phyloP scores from a whole-genome alignment of 2,888 invertebrate genomes.

The Pedicia rivosa region DNA sequence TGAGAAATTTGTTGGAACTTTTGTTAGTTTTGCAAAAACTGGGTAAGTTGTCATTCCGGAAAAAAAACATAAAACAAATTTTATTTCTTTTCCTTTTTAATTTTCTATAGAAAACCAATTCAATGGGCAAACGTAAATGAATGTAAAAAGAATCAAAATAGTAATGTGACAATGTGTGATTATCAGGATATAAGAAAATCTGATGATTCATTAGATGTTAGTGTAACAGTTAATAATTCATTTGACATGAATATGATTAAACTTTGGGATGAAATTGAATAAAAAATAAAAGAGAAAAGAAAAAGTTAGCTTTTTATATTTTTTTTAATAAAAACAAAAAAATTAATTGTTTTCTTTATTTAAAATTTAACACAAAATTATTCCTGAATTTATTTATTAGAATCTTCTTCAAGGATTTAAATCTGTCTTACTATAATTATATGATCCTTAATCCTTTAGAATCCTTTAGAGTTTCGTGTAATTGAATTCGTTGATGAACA shows the following conservation, averaged over 20 bases:
- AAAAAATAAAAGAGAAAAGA: too few species aligned
- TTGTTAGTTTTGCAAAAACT: constrained; percentile 33
- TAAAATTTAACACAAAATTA: too few species aligned
- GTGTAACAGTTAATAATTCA: not conserved
- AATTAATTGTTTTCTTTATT: too few species aligned
- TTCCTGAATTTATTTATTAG: too few species aligned
- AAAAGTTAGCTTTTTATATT: too few species aligned
- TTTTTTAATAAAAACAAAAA: too few species aligned
- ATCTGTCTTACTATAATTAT: too few species aligned
- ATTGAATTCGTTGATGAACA: too few species aligned
- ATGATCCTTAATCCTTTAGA: too few species aligned
- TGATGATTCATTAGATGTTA: constrained; percentile 1
- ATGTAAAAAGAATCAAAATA: constrained; percentile 9
- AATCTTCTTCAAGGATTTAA: too few species aligned
- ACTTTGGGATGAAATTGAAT: constrained; percentile 20
- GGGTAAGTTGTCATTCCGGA: constrained; percentile 23
- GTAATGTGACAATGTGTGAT: constrained; percentile 19
- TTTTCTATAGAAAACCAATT: constrained; percentile 6
- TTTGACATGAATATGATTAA: constrained; percentile 12
- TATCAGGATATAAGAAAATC: constrained; percentile 21
- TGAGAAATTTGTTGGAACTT: constrained; percentile 26
- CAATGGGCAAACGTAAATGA: constrained; percentile 4
- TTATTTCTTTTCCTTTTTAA: not conserved
- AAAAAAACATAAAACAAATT: not conserved
- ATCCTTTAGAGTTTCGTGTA: too few species aligned